Conservation (phyloP, 1,140 invertebrate species). For the Eurosta solidaginis region DNA sequence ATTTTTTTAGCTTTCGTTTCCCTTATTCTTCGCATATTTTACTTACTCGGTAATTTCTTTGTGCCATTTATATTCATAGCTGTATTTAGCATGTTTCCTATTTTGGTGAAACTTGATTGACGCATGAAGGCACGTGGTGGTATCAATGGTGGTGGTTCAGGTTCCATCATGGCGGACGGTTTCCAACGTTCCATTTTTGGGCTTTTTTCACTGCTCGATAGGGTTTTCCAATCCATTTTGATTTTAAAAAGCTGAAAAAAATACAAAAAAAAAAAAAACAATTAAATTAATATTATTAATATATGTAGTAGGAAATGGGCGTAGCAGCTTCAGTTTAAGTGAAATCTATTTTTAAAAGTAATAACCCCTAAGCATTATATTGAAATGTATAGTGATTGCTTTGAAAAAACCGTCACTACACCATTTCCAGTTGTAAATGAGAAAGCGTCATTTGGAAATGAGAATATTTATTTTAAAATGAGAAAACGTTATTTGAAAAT, state of each 20-base stretch:
- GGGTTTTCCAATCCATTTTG: constrained; percentile 9
- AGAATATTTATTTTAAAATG: too few species aligned
- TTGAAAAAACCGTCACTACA: too few species aligned
- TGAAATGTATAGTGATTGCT: too few species aligned
- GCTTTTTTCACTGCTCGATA: constrained; percentile 1
- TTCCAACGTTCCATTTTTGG: constrained; percentile 53
- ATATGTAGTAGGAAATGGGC: too few species aligned
- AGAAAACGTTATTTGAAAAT: too few species aligned
- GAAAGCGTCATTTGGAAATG: too few species aligned
- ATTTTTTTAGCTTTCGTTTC: not conserved
- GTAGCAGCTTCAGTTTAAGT: too few species aligned
- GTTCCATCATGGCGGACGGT: constrained; percentile 51
- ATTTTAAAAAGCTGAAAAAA: not conserved
- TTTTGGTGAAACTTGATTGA: constrained; percentile 70
- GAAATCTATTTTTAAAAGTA: too few species aligned
- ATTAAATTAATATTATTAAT: too few species aligned
- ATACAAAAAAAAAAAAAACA: too few species aligned
- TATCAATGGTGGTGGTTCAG: constrained; percentile 46
- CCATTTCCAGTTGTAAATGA: too few species aligned
- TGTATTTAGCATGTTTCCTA: constrained; percentile 70
- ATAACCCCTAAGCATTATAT: too few species aligned
- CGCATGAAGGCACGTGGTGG: constrained; percentile 62
- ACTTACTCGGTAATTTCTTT: constrained; percentile 57
- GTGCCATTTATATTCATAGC: constrained; percentile 64
- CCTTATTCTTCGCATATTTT: not conserved